Evolutionary conservation across 2,113 vertebrate genomes (phyloP), one percentile per base, ranked within the genome.

Genomic region (Cacatua alba): DNA sequence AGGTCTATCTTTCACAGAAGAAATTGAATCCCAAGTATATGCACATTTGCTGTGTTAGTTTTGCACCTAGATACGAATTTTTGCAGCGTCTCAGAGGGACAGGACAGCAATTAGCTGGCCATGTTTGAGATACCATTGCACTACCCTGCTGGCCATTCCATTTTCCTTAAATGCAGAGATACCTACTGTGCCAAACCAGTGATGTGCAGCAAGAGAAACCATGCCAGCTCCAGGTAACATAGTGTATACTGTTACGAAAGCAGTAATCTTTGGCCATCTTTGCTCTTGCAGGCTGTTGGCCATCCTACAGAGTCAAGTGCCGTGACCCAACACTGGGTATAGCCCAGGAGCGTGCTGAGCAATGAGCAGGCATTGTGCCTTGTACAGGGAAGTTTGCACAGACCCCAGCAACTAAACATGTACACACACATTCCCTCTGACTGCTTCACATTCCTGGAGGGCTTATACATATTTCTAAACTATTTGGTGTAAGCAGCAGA

Each of bases 351-450:
- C 0, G 0, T 18, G 46, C 86, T 46, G 41, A 86, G 83, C 57
- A 33, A 10, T 0, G 25, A 94, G 51, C 23, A 16, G 2, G 21
- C 0, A 1, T 11, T 25, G 5, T 7, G 26, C 8, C 26, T 59
- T 13, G 11, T 3, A 4, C 41, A 41, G 26, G 65, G 49, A 43
- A 24, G 7, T 26, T 10, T n/a, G 19, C 15, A 15, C 21, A 60
- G 81, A 57, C 11, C 33, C 31, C 76, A 53, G 52, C 20, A 59
- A 39, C 37, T 9, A 35, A 65, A 29, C 69, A 52, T 24, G 16
- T 49, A 20, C 41, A 15, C 37, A 26, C 72, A n/a, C 9, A 0
- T 44, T 82, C 39, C 62, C 62, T 74, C 43, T 44, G 35, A 43
- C 76, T 75, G 43, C 69, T 75, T 70, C 6, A 0, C 39, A 3